Conservation (phyloP, 2,888 invertebrate species). For the Thera obeliscata region DNA sequence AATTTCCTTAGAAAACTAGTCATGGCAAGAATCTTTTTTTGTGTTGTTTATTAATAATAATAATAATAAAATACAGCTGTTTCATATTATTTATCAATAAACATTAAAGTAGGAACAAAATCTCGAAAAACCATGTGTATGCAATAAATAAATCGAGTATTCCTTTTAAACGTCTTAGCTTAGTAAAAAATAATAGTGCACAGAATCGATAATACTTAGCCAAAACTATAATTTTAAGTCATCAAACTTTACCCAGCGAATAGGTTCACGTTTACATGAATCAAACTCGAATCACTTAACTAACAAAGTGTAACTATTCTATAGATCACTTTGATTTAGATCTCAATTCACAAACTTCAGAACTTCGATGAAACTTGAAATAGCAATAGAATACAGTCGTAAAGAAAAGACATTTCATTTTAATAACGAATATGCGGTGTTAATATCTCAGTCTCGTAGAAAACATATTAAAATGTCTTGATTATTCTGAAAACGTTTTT, state of each 20-base stretch:
- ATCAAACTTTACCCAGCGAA: slow-evolving; percentile 5
- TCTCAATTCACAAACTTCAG: slow-evolving; percentile 8
- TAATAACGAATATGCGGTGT: slow-evolving; percentile 42
- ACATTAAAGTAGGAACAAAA: too few species aligned
- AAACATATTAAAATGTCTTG: slow-evolving; percentile 73
- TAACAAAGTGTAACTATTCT: slow-evolving; percentile 1
- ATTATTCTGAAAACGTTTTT: slow-evolving; percentile 82
- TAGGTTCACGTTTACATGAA: slow-evolving; percentile 1
- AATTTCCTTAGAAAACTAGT: too few species aligned
- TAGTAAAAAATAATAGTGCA: neutral
- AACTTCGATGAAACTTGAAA: slow-evolving; percentile 22
- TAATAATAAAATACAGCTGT: too few species aligned
- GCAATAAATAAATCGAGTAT: too few species aligned
- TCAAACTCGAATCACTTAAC: slow-evolving; percentile 14
- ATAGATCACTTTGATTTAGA: slow-evolving; percentile 23
- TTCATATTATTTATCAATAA: too few species aligned
- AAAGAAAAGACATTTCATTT: slow-evolving; percentile 30
- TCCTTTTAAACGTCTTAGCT: too few species aligned
- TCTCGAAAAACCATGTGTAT: too few species aligned
- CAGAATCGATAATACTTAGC: neutral
- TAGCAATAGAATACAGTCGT: slow-evolving; percentile 28
- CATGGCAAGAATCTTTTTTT: too few species aligned
- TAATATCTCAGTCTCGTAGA: slow-evolving; percentile 51
- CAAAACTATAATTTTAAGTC: neutral
- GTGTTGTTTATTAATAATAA: too few species aligned